Conservation (phyloP, 2,113 vertebrate species). For the Chlamydotis undulata region DNA sequence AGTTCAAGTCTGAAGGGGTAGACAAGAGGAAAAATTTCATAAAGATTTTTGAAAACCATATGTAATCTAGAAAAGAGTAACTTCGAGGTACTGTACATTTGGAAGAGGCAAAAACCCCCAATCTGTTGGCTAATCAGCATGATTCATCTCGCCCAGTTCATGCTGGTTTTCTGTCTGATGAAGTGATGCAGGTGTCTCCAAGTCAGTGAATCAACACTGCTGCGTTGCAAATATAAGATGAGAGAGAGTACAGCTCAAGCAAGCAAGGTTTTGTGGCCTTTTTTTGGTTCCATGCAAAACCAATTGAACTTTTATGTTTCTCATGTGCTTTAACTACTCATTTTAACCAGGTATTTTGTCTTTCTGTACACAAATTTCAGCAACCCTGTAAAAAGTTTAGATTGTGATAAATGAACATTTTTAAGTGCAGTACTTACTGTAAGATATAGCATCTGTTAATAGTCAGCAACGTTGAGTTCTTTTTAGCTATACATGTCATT, state of each 20-base stretch:
- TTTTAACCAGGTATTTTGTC: background rate
- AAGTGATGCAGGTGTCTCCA: background rate
- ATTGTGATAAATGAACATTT: background rate
- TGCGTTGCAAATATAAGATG: background rate
- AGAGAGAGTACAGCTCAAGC: background rate
- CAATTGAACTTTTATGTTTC: background rate
- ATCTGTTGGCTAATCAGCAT: background rate
- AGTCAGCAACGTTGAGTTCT: background rate
- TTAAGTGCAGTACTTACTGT: background rate
- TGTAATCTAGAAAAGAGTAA: background rate
- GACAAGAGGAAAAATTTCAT: background rate
- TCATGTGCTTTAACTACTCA: background rate
- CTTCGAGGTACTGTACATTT: background rate
- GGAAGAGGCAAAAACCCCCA: background rate
- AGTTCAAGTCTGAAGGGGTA: background rate
- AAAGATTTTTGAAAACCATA: background rate
- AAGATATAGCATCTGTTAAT: background rate
- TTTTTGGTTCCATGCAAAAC: background rate
- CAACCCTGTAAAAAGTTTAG: background rate
- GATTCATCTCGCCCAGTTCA: background rate
- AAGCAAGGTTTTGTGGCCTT: background rate
- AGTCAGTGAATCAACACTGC: background rate
- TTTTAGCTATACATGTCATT: background rate
- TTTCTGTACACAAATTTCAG: background rate
- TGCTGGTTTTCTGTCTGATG: background rate